A percentile compares a stretch with the other conserved stretches of the same genome.
Conservation (phyloP, 1,140 invertebrate genomes). For the Cotesia vestalis region DNA sequence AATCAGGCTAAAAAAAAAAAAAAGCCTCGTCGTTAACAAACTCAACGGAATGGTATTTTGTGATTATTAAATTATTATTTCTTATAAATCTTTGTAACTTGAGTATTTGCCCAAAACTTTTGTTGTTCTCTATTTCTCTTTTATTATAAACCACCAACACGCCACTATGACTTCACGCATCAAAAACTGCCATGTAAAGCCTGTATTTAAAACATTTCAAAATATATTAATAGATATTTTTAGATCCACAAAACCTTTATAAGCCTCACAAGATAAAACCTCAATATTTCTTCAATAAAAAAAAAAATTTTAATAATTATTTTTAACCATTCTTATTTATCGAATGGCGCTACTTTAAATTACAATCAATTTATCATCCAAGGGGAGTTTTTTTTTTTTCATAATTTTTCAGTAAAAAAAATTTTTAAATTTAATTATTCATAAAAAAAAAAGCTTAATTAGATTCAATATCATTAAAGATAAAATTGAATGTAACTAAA, state of each 20-base stretch:
- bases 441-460: no score
- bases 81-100: neutral
- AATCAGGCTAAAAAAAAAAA: constrained; percentile 15
- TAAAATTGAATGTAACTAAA: neutral
- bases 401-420: neutral
- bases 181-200: constrained; percentile 40
- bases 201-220: constrained; percentile 29
- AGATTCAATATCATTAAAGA: neutral
- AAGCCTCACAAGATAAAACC: constrained; percentile 24
- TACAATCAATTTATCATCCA: neutral
- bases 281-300: constrained; percentile 23
- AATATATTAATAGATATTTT: constrained; percentile 26
- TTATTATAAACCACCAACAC: constrained; percentile 38
- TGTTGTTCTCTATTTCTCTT: constrained; percentile 40
- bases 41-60: constrained; percentile 9
- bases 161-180: constrained; percentile 41
- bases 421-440: neutral
- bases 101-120: constrained; percentile 7
- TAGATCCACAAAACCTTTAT: constrained; percentile 23
- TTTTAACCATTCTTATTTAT: constrained; percentile 12
- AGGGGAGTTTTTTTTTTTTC: neutral
- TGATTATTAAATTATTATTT: constrained; percentile 10
- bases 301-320: neutral
- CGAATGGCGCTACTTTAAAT: neutral
- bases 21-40: neutral